Base-by-base conservation (phyloP, 1,140 invertebrate genomes). In the Thaumatotibia leucotreta region DNA sequence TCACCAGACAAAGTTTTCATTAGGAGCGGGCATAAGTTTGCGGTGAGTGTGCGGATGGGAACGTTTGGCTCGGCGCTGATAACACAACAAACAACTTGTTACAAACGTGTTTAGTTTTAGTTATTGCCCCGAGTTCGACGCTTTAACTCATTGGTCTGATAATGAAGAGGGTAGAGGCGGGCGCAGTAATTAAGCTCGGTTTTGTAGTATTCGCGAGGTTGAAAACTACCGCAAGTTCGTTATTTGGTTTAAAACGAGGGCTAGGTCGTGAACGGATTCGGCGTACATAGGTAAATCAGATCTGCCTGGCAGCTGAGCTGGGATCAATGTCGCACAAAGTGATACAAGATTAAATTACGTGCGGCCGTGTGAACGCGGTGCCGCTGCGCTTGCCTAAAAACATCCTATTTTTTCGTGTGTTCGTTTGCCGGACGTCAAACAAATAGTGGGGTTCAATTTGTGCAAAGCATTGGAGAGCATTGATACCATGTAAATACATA, bases 21-120 rank as follows among this genome's bases (percentile, higher is more conserved):
- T 85, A 84, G 83, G 71, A 75, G 76, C 75, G 79, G 75, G 72
- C 63, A 74, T 76, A 85, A 88, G 84, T 88, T 89, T 79, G 83
- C 72, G 80, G 81, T 73, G 82, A 82, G 79, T 82, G 80, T 75
- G 78, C 75, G 82, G 74, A 72, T 61, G 79, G 80, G 80, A 85
- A 77, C 78, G 84, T 78, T 89, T 89, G 86, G 86, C 73, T 76
- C 77, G 73, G 68, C 72, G 76, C 83, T 89, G 86, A 89, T 89
- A 89, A 89, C 84, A 86, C 79, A 87, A 86, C 85, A 85, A 86
- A 86, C 84, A 88, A 89, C 84, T 89, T 86, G 84, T 87, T 86
- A 88, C 85, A 86, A 89, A 88, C 85, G 82, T 83, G 80, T 89
- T 89, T 86, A 88, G 84, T 86, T 89, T 87, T 86, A 89, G 85